Conservation (phyloP, 2,888 invertebrate genomes). For the Tribolium freemani region DNA sequence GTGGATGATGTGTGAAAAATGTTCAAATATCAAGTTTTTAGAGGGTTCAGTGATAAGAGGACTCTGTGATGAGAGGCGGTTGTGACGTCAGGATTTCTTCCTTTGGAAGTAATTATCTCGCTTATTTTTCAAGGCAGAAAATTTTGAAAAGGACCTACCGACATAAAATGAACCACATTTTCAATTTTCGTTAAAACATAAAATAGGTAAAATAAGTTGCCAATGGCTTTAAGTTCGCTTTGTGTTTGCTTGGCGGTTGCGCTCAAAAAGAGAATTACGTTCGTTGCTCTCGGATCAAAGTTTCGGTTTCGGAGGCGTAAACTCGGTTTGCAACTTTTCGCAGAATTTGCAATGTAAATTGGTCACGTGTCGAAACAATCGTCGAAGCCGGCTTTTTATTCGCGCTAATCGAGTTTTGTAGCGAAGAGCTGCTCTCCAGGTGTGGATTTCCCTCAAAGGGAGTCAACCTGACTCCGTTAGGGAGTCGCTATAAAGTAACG, state of each 20-base stretch:
- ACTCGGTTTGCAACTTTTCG: background rate
- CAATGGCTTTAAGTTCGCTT: too few relatives aligned
- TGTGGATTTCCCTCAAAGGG: constrained; percentile 81
- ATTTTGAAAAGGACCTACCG: too few relatives aligned
- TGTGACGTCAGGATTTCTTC: too few relatives aligned
- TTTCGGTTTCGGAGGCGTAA: background rate
- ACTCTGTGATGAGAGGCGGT: too few relatives aligned
- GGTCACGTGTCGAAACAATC: constrained; percentile 50
- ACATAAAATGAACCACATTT: too few relatives aligned
- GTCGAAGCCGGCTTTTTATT: constrained; percentile 12
- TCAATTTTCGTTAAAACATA: too few relatives aligned
- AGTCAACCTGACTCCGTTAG: constrained; percentile 98
- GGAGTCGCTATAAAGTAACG: constrained; percentile 91
- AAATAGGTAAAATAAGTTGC: too few relatives aligned
- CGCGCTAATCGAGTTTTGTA: background rate
- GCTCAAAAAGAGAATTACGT: constrained; percentile 32
- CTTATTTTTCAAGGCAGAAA: too few relatives aligned
- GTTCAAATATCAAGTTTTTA: too few relatives aligned
- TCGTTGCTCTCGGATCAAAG: constrained; percentile 38
- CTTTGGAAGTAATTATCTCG: too few relatives aligned
- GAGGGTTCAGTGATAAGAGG: too few relatives aligned
- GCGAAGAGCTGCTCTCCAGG: constrained; percentile 20
- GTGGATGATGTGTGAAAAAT: too few relatives aligned
- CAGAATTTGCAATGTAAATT: constrained; percentile 55
- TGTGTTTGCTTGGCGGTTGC: background rate